A percentile compares a stretch with the other conserved stretches of the same genome.
These are phyloP conservation scores for Beaufortia kweichowensis DNA, from an alignment of 2,113 vertebrate species.

Conservation along the genomic window DNA sequence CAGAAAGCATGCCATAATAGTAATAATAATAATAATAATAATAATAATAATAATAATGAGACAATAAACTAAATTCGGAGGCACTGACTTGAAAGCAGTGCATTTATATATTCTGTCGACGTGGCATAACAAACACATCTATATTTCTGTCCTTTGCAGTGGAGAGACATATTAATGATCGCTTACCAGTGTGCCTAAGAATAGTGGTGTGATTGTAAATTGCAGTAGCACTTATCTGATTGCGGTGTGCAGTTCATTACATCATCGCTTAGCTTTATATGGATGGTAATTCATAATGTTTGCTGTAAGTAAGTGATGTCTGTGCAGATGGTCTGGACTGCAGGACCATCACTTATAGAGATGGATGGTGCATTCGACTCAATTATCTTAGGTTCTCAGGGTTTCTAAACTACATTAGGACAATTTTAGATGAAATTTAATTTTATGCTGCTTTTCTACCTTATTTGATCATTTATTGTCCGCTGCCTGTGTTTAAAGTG, in stretches of 20 bases:
- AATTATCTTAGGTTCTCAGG: slow-evolving; percentile 3
- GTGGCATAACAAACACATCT: slow-evolving; percentile 32
- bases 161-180: slow-evolving; percentile 50
- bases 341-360: background rate
- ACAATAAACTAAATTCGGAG: slow-evolving; percentile 46
- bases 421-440: slow-evolving; percentile 6
- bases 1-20: no score
- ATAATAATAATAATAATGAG: no score
- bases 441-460: background rate
- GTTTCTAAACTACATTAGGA: slow-evolving; percentile 11
- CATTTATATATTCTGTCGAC: slow-evolving; percentile 46
- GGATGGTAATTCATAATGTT: slow-evolving; percentile 60
- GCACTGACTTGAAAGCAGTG: slow-evolving; percentile 44
- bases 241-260: slow-evolving; percentile 63
- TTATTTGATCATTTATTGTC: no score
- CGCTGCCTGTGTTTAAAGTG: no score
- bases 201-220: slow-evolving; percentile 48
- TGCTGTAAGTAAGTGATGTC: slow-evolving; percentile 50
- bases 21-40: no score
- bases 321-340: slow-evolving; percentile 9
- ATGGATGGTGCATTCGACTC: slow-evolving; percentile 11
- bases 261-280: slow-evolving; percentile 62
- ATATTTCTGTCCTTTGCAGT: slow-evolving; percentile 45
- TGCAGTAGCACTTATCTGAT: slow-evolving; percentile 65
- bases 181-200: slow-evolving; percentile 54